Evolutionary conservation across 2,113 vertebrate genomes (phyloP).

Genomic region (Nannospalax galili): DNA sequence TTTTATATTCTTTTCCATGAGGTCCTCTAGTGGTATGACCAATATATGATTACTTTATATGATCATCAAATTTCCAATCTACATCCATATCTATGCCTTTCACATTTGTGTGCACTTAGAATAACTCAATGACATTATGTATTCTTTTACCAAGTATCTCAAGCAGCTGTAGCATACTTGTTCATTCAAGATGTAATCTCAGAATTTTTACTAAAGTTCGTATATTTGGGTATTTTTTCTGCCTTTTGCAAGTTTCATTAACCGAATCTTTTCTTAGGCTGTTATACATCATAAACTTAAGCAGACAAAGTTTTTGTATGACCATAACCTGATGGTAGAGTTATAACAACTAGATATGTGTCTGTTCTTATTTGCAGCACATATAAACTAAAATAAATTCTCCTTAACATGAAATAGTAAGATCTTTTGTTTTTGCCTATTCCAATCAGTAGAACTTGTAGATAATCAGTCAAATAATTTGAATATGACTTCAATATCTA

Average conservation of each 20-base stretch:
- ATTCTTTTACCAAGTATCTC: neutral
- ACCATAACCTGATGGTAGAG: neutral
- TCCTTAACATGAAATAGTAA: neutral
- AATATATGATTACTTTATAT: neutral
- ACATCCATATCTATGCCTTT: neutral
- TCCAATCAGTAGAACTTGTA: neutral
- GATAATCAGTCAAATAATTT: neutral
- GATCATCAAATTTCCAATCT: neutral
- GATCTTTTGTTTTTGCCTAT: neutral
- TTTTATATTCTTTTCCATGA: neutral
- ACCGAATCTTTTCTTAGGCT: neutral
- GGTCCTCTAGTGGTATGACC: neutral
- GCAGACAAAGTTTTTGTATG: neutral
- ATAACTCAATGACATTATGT: neutral
- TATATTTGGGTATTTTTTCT: neutral
- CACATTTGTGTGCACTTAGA: neutral
- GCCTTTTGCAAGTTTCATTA: neutral
- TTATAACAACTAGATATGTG: neutral
- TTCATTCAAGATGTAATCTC: neutral
- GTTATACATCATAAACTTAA: neutral
- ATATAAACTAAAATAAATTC: neutral
- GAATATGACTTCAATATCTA: neutral
- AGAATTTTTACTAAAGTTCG: neutral
- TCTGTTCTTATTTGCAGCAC: neutral
- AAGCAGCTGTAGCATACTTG: neutral